Evolutionary conservation across 2,113 vertebrate genomes (phyloP).

Genomic region (Aviceda subcristata): DNA sequence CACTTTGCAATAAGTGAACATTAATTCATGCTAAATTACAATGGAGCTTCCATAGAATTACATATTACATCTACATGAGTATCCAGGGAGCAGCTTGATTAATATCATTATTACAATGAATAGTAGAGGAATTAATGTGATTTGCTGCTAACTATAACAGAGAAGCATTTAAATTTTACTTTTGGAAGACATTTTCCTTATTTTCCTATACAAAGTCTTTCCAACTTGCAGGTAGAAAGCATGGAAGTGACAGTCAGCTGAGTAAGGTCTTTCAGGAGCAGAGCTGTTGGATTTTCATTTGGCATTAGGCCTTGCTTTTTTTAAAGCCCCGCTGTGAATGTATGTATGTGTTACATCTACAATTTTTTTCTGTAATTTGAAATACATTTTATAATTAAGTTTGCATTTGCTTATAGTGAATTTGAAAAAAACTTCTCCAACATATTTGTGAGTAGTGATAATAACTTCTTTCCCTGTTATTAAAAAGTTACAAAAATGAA

Average conservation of each 20-base stretch:
- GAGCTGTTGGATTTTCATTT: neutral
- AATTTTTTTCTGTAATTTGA: neutral
- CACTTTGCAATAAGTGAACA: conserved; percentile 24
- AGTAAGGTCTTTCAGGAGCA: neutral
- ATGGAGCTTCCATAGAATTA: conserved; percentile 12
- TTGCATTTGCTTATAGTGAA: neutral
- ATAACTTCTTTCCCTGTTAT: neutral
- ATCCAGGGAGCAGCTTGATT: conserved; percentile 24
- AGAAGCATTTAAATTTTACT: conserved; percentile 44
- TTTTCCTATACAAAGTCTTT: neutral
- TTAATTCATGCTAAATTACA: conserved; percentile 51
- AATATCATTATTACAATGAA: conserved; percentile 54
- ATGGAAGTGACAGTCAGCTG: neutral
- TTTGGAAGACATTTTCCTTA: neutral
- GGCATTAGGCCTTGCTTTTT: neutral
- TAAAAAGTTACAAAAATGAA: neutral
- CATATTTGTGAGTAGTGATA: neutral
- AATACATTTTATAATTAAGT: neutral
- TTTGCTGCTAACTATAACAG: conserved; percentile 36
- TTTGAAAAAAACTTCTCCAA: neutral
- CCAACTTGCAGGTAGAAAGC: neutral
- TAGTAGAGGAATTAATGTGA: conserved; percentile 50
- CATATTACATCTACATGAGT: neutral
- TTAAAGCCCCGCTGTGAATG: neutral
- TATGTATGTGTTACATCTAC: neutral